A percentile compares a stretch with the other conserved stretches of the same genome.
Conservation (phyloP, 1,140 invertebrate genomes). For the Nomia melanderi region DNA sequence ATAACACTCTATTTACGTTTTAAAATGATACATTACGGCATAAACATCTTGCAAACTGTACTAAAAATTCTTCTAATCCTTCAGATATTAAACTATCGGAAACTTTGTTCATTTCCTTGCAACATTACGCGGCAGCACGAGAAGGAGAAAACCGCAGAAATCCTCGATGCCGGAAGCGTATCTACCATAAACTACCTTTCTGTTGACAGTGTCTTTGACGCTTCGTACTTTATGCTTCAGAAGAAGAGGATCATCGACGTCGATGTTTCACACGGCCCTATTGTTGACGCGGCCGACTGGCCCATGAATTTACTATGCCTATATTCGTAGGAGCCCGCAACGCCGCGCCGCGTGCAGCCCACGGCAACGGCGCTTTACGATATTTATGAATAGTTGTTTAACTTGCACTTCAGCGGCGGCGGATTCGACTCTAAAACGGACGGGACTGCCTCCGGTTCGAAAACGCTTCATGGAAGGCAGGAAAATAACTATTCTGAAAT, state of each 20-base stretch:
- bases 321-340: constrained; percentile 6
- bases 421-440: too few species aligned
- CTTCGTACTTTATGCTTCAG: constrained; percentile 18
- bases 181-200: not conserved
- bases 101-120: too few species aligned
- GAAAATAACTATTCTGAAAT: constrained; percentile 11
- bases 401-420: constrained; percentile 65
- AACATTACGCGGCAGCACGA: not conserved
- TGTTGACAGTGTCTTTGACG: constrained; percentile 28
- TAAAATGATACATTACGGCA: too few species aligned
- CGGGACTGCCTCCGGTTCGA: not conserved
- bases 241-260: constrained; percentile 51
- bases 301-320: constrained; percentile 66
- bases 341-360: constrained; percentile 43
- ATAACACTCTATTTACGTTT: too few species aligned
- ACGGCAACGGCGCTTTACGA: constrained; percentile 58
- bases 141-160: not conserved
- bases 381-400: constrained; percentile 75
- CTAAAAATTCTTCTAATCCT: too few species aligned
- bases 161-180: not conserved
- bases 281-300: constrained; percentile 30
- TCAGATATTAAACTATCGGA: too few species aligned
- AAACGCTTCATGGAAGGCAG: not conserved
- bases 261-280: constrained; percentile 44
- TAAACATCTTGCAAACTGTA: too few species aligned